Conservation (phyloP, 2,113 vertebrate genomes). For the Dasyurus viverrinus region DNA sequence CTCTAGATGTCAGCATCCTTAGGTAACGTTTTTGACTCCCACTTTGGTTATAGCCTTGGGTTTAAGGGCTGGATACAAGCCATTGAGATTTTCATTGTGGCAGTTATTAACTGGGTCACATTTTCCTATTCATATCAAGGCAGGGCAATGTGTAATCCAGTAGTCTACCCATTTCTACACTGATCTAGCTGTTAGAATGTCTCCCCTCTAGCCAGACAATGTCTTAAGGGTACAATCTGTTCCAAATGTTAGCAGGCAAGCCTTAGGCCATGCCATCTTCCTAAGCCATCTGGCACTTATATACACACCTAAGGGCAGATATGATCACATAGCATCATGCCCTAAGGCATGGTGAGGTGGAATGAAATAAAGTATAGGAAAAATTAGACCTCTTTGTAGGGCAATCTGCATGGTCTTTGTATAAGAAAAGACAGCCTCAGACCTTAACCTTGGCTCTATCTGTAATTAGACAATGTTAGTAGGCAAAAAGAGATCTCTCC, state of each 20-base stretch:
- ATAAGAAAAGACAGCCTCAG: not conserved
- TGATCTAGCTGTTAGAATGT: not conserved
- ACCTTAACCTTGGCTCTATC: not conserved
- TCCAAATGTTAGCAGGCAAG: not conserved
- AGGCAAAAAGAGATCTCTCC: not conserved
- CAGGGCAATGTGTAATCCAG: not conserved
- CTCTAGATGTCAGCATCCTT: not conserved
- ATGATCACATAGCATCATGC: not conserved
- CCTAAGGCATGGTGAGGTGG: not conserved
- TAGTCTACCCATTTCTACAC: not conserved
- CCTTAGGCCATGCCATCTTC: not conserved
- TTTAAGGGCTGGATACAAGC: not conserved
- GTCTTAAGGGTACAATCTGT: not conserved
- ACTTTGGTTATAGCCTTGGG: not conserved
- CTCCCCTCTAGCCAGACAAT: not conserved
- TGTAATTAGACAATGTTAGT: not conserved
- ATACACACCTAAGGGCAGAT: not conserved
- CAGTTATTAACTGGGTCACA: not conserved
- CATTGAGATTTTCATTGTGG: not conserved
- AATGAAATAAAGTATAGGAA: not conserved
- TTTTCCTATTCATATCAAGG: not conserved
- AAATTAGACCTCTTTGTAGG: not conserved
- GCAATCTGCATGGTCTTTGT: not conserved
- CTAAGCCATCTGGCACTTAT: not conserved
- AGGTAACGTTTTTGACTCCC: too few species aligned